Percentiles rank a stretch among this genome's conserved stretches.
These are phyloP conservation scores for Acleris literana DNA, from an alignment of 2,888 invertebrate genomes.

Conservation along the genomic window DNA sequence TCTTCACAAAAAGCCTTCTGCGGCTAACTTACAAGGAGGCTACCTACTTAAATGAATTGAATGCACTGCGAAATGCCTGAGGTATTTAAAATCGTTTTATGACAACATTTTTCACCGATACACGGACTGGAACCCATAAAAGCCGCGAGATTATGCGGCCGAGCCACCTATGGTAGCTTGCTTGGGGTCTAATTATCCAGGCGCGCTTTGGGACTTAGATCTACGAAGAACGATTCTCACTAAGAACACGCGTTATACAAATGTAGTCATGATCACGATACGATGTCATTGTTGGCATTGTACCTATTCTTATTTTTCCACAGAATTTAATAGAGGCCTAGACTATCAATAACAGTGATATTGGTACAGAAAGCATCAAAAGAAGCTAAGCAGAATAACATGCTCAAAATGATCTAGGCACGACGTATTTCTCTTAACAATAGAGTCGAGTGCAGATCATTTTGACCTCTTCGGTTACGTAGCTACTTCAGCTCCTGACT, in stretches of 20 bases:
- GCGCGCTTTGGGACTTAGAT: slow-evolving; percentile 63
- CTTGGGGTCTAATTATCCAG: slow-evolving; percentile 71
- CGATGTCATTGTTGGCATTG: no score
- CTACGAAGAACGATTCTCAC: slow-evolving; percentile 59
- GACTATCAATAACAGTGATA: no score
- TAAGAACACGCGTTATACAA: neutral
- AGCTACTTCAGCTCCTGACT: no score
- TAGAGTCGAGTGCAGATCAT: no score
- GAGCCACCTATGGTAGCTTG: slow-evolving; percentile 71
- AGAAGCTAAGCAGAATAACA: no score
- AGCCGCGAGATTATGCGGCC: slow-evolving; percentile 70
- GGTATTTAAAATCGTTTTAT: slow-evolving; percentile 72
- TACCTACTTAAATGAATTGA: slow-evolving; percentile 46
- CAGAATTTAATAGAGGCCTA: no score
- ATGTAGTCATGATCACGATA: no score
- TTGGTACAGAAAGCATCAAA: no score
- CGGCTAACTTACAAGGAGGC: slow-evolving; percentile 46
- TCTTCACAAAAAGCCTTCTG: slow-evolving; percentile 18
- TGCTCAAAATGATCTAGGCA: no score
- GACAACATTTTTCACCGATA: slow-evolving; percentile 79
- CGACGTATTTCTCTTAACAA: no score
- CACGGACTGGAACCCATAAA: slow-evolving; percentile 69
- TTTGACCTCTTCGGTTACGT: no score
- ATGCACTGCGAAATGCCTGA: slow-evolving; percentile 60
- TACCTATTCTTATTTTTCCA: no score